phyloP scores from a whole-genome alignment of 2,888 invertebrate genomes.

The Dynastes grantii region DNA sequence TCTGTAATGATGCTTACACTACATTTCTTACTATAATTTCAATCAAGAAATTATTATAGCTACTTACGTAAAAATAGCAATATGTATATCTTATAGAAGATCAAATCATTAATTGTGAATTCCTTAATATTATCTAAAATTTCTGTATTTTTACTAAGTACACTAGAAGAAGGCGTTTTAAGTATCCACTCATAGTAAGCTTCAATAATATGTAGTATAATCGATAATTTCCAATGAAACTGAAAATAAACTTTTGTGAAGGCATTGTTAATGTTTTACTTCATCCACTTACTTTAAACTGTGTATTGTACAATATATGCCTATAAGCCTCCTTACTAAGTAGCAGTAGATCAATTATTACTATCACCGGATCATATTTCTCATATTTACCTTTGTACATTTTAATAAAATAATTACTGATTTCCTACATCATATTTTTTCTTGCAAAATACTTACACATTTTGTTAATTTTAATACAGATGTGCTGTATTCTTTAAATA shows the following conservation, averaged over 20 bases:
- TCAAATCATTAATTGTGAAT: constrained; percentile 48
- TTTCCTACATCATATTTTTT: background rate
- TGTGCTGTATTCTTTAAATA: constrained; percentile 81
- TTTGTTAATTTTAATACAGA: constrained; percentile 81
- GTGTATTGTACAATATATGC: constrained; percentile 87
- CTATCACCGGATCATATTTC: constrained; percentile 91
- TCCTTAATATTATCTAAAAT: constrained; percentile 37
- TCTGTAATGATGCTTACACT: too few relatives aligned
- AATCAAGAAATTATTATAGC: background rate
- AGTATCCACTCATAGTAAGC: constrained; percentile 82
- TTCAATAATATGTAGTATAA: constrained; percentile 85
- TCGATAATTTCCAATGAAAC: constrained; percentile 79
- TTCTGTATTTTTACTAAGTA: constrained; percentile 24
- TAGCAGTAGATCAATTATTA: constrained; percentile 88
- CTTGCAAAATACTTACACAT: constrained; percentile 77
- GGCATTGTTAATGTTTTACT: background rate
- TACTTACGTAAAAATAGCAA: constrained; percentile 49
- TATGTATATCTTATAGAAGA: constrained; percentile 46
- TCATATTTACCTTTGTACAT: constrained; percentile 91
- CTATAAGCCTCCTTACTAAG: constrained; percentile 87
- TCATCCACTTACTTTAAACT: constrained; percentile 78
- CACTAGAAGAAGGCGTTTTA: constrained; percentile 55
- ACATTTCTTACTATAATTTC: background rate
- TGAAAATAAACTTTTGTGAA: constrained; percentile 55
- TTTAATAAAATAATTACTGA: constrained; percentile 72